Base-by-base conservation (phyloP, 2,113 vertebrate genomes). In the Pedetes capensis region DNA sequence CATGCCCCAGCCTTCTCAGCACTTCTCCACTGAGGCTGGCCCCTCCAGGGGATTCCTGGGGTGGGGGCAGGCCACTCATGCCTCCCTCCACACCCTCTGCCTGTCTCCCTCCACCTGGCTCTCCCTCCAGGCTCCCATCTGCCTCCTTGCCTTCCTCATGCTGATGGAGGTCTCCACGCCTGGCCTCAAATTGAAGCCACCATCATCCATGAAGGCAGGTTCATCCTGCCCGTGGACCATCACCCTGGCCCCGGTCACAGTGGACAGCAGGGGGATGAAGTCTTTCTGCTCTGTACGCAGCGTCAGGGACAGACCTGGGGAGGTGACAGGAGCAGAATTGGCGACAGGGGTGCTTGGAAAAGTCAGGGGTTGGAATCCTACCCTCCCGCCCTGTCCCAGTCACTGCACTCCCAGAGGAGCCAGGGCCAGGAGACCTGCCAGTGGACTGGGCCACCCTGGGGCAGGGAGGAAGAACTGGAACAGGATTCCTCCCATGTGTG, bases 161-260 rank as follows among this genome's bases (percentile, higher is more conserved):
- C 98, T 98, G 97, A 99, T 98, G 93, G 98, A 98, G 64, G 98
- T 98, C 97, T 99, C 98, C 0, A 98, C 96, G 0, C 98, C 98
- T 0, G 98, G 98, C 11, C 98, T 97, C 44, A 99, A 69, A 0
- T 99, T 99, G 95, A 99, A 99, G 37, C 98, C 98, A 6, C 98
- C 98, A 2, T 99, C 98, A 6, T 99, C 98, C 98, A 99, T 99
- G 82, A 99, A 99, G 59, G 98, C 97, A 1, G 98, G 98, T 66
- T 98, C 98, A 0, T 98, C 98, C 94, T 98, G 98, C 5, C 98
- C 98, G 0, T 99, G 98, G 37, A 99, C 98, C 97, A 98, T 98
- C 32, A 99, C 98, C 83, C 98, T 98, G 87, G 98, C 98, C 94
- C 98, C 98, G 0, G 98, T 98, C 95, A 98, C 98, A 0, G 98